Base-by-base conservation (phyloP, 1,140 invertebrate species). In the Heliconius eleuchia region DNA sequence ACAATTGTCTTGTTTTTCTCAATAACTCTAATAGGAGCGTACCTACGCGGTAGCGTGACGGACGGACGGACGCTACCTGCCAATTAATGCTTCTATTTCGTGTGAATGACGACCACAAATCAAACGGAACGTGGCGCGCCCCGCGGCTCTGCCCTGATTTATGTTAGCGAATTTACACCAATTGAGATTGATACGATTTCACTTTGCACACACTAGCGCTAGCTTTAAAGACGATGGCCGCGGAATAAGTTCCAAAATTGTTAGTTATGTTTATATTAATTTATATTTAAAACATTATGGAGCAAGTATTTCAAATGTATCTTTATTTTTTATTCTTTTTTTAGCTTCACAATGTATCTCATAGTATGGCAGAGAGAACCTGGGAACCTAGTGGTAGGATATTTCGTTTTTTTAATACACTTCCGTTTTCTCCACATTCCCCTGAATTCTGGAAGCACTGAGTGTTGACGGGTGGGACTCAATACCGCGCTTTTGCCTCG, bases 31-130 rank as follows among this genome's bases (percentile, higher is more conserved):
- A 66, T 16, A 66, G 23, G 30, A 72, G 18, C 71, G 46, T 13
- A 50, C 13, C 60, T 66, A 7, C 23, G 39, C 73, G 73, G 73
- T 74, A 74, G 73, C 73, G 73, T 73, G 72, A 46, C 39, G 60
- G 60, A 66, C 60, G 3, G 72, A 3, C 19, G 39, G n/a, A 30
- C 16, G 52, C 46, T 55, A 74, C 46, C 73, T 74, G 50, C 73
- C 73, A 74, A 74, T 74, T 74, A 74, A 55, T 30, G 73, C 50
- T 23, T 30, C 60, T 66, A 66, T 30, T 16, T 27, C 60, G 73
- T 19, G 73, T 74, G 73, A 74, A 55, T n/a, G 60, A 66, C 13
- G 60, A 30, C n/a, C 55, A 57, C 55, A 57, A 57, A 57, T 57
- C 55, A 57, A 57, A 57, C 18, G 3, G 1, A 23, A 1, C 55